A percentile compares a stretch with the other conserved stretches of the same genome.
These are phyloP conservation scores for Leucopsar rothschildi DNA, from an alignment of 2,113 vertebrate species.

Conservation along the genomic window DNA sequence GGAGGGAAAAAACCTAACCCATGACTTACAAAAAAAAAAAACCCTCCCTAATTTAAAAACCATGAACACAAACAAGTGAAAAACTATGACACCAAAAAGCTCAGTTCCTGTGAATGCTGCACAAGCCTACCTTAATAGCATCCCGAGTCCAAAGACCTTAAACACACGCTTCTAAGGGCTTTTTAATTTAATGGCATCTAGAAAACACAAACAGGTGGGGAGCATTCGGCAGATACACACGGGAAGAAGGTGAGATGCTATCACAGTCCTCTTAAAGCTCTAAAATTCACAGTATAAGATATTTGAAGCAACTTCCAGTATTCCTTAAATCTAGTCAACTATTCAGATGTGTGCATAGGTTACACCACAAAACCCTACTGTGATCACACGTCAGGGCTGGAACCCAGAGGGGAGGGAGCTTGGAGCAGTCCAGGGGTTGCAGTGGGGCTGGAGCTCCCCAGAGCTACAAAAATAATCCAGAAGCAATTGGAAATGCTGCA, in stretches of 20 bases:
- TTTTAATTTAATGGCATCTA: conserved; percentile 23
- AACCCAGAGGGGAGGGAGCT: background rate
- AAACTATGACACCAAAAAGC: conserved; percentile 11
- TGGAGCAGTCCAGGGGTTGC: background rate
- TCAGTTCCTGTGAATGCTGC: background rate
- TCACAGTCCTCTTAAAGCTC: conserved; percentile 61
- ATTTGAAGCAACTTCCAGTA: conserved; percentile 62
- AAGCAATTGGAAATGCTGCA: background rate
- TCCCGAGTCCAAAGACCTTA: conserved; percentile 7
- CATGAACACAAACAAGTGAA: conserved; percentile 29
- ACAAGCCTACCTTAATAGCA: conserved; percentile 21
- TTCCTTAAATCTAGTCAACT: conserved; percentile 60
- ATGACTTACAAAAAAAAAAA: background rate
- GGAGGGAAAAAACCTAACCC: background rate
- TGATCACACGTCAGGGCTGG: background rate
- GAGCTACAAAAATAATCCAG: background rate
- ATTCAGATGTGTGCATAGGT: background rate
- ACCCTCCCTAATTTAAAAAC: conserved; percentile 2
- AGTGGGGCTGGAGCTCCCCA: background rate
- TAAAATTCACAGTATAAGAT: conserved; percentile 74
- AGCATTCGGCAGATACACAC: background rate
- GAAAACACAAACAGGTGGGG: background rate
- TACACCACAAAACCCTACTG: conserved; percentile 40
- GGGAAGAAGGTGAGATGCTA: background rate
- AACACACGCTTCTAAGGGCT: conserved; percentile 38